These are phyloP conservation scores for Octopus sinensis DNA, from an alignment of 1,140 invertebrate genomes.

Conservation along the genomic window DNA sequence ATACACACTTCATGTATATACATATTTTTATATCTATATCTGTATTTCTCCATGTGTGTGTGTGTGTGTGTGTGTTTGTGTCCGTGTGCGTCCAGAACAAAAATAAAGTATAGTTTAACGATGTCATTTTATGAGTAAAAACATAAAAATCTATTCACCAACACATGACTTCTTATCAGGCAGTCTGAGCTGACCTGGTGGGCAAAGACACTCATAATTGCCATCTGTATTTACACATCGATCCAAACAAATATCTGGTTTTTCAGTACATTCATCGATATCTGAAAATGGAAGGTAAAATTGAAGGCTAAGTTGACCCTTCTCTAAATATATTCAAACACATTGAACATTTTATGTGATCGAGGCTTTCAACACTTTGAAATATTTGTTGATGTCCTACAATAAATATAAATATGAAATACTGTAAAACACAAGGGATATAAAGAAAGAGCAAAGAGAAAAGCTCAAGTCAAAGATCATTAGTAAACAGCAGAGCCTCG, in stretches of 20 bases:
- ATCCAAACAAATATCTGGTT: conserved; percentile 42
- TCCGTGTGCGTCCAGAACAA: background rate
- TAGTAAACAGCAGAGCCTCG: no score
- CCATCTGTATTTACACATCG: conserved; percentile 46
- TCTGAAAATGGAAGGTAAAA: conserved; percentile 56
- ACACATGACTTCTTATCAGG: conserved; percentile 58
- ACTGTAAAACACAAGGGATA: no score
- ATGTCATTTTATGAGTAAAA: no score
- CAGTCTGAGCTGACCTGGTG: conserved; percentile 49
- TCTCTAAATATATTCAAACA: no score
- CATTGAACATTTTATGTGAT: no score
- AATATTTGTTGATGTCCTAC: no score
- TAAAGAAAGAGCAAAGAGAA: no score
- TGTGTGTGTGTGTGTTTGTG: background rate
- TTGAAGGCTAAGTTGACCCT: no score
- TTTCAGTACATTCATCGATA: conserved; percentile 55
- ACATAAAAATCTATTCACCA: conserved; percentile 40
- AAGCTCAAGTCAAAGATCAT: no score
- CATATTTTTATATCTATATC: background rate
- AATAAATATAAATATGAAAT: no score
- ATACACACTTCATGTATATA: background rate
- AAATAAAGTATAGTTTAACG: no score
- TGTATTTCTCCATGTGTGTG: background rate
- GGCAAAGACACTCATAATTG: conserved; percentile 51
- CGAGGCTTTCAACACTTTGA: no score